phyloP scores from a whole-genome alignment of 1,140 invertebrate species.

The Drosophila grimshawi region DNA sequence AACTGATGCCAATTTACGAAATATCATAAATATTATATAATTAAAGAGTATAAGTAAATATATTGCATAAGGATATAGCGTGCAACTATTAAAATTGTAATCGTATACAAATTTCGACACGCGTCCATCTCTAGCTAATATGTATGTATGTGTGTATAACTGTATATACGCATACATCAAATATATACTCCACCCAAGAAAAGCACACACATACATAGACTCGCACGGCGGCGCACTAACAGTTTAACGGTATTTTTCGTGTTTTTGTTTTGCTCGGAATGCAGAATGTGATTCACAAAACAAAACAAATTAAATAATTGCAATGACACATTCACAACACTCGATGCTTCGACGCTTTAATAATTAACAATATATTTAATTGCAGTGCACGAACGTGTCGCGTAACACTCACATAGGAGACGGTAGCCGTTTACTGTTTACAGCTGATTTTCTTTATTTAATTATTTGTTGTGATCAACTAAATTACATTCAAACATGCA shows the following conservation, averaged over 20 bases:
- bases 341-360: background rate
- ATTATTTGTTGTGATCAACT: slow-evolving; percentile 10
- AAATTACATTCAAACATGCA: slow-evolving; percentile 3
- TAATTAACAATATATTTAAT: background rate
- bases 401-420: background rate
- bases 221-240: slow-evolving; percentile 15
- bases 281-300: slow-evolving; percentile 23
- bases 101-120: background rate
- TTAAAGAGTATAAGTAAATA: too few species aligned
- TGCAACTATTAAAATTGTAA: background rate
- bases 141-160: background rate
- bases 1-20: too few species aligned
- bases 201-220: slow-evolving; percentile 17
- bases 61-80: background rate
- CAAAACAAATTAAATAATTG: slow-evolving; percentile 21
- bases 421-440: background rate
- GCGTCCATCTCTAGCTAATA: background rate
- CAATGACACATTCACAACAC: slow-evolving; percentile 10
- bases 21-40: too few species aligned
- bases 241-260: slow-evolving; percentile 52
- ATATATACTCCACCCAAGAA: slow-evolving; percentile 42
- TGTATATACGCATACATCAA: background rate
- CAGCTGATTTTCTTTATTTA: slow-evolving; percentile 27
- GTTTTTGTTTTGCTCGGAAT: slow-evolving; percentile 51
- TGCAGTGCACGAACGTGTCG: background rate